phyloP scores from a whole-genome alignment of 37 sponge, comb jelly and placozoan species.

The Haliclona indistincta region DNA sequence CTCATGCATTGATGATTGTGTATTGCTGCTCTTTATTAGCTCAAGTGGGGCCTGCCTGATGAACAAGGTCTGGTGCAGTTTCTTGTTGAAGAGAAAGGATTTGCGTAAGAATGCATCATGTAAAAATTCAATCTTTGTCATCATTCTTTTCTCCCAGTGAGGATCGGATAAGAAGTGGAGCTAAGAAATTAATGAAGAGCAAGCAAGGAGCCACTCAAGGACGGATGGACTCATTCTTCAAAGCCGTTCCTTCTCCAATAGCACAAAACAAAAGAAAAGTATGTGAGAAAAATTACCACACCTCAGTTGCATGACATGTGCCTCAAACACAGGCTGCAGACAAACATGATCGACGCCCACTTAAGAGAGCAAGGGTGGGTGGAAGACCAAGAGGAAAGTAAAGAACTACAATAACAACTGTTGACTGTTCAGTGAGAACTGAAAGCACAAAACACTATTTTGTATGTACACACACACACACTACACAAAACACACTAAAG shows the following conservation, averaged over 20 bases:
- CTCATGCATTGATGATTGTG: not conserved
- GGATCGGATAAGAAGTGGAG: conserved; percentile 89
- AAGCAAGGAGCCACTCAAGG: conserved; percentile 88
- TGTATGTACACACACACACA: no score
- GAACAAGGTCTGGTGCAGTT: conserved; percentile 90
- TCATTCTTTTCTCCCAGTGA: conserved; percentile 53
- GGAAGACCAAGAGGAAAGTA: no score
- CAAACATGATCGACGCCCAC: no score
- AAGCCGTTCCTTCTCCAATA: conserved; percentile 63
- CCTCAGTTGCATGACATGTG: no score
- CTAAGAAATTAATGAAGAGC: conserved; percentile 78
- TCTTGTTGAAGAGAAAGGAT: conserved; percentile 90
- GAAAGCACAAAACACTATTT: no score
- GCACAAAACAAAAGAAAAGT: conserved; percentile 69
- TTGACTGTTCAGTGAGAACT: no score
- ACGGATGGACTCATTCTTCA: conserved; percentile 95
- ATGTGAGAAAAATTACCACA: no score
- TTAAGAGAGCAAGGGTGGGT: no score
- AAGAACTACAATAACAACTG: no score
- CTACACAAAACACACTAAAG: no score
- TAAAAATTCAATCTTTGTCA: not conserved
- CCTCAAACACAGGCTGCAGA: no score
- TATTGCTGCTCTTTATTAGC: conserved; percentile 14
- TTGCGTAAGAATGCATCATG: conserved; percentile 52
- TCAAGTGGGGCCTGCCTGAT: conserved; percentile 90